A percentile compares a stretch with the other conserved stretches of the same genome.
Conservation (phyloP, 37 sponge, comb jelly and placozoan species). For the Ephydatia muelleri region DNA sequence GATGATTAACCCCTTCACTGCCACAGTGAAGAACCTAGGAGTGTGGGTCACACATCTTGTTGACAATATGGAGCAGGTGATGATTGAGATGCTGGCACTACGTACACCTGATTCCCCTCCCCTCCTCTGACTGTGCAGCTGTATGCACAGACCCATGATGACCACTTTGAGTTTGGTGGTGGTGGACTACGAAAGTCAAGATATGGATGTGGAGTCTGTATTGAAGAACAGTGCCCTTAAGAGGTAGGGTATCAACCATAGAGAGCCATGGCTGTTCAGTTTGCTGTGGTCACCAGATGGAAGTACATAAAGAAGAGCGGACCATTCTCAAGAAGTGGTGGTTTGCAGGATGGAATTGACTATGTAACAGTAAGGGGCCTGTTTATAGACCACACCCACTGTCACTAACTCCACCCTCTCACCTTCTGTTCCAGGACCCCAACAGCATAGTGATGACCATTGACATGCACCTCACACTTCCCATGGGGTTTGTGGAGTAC, state of each 20-base stretch:
- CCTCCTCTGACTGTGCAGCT: conserved; percentile 32
- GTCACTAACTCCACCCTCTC: neutral
- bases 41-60: conserved; percentile 68
- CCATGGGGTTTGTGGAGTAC: conserved; percentile 54
- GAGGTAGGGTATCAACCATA: conserved; percentile 9
- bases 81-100: too few species aligned
- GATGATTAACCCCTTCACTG: neutral
- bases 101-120: too few species aligned
- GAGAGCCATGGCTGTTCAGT: neutral
- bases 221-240: conserved; percentile 6
- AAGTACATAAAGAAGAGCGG: conserved; percentile 45
- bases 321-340: conserved; percentile 51
- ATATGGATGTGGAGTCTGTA: conserved; percentile 45
- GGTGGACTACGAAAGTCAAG: conserved; percentile 70
- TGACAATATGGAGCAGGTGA: conserved; percentile 75
- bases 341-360: conserved; percentile 71
- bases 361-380: conserved; percentile 45
- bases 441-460: conserved; percentile 75
- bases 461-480: conserved; percentile 76
- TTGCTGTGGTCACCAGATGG: conserved; percentile 29
- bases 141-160: conserved; percentile 46
- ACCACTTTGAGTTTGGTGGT: conserved; percentile 59
- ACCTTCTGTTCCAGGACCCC: conserved; percentile 30
- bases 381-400: neutral
- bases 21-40: conserved; percentile 70